Evolutionary conservation across 1,140 invertebrate genomes (phyloP).

Genomic region (Magallana angulata): DNA sequence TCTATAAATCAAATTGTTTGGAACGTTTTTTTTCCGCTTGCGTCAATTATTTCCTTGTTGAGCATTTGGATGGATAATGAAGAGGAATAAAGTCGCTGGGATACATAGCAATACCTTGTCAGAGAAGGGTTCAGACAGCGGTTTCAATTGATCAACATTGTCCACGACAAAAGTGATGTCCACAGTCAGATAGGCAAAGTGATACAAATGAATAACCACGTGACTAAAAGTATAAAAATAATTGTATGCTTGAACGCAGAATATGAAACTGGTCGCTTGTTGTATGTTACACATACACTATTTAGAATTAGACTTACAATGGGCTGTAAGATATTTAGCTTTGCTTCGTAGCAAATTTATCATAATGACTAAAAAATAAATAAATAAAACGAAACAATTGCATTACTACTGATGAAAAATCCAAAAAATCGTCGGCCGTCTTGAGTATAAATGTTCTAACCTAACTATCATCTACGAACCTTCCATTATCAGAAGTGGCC

Average conservation of each 20-base stretch:
- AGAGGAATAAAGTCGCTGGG: too few species aligned
- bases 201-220: constrained; percentile 4
- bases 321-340: too few species aligned
- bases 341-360: neutral
- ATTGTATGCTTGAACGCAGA: neutral
- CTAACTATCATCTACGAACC: neutral
- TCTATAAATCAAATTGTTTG: too few species aligned
- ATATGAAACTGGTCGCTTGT: neutral
- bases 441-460: too few species aligned
- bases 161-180: neutral
- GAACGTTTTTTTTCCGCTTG: too few species aligned
- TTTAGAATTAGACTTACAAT: neutral
- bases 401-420: neutral
- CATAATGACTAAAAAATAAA: neutral
- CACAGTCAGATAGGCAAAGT: neutral
- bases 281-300: too few species aligned
- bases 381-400: neutral
- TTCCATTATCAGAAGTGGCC: constrained; percentile 15
- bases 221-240: neutral
- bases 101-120: too few species aligned
- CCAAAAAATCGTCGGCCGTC: too few species aligned
- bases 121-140: neutral
- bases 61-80: too few species aligned
- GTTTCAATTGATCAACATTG: neutral
- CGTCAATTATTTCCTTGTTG: too few species aligned